A percentile compares a stretch with the other conserved stretches of the same genome.
These are phyloP conservation scores for Yponomeuta evonymella DNA, from an alignment of 2,888 invertebrate species.

Conservation along the genomic window DNA sequence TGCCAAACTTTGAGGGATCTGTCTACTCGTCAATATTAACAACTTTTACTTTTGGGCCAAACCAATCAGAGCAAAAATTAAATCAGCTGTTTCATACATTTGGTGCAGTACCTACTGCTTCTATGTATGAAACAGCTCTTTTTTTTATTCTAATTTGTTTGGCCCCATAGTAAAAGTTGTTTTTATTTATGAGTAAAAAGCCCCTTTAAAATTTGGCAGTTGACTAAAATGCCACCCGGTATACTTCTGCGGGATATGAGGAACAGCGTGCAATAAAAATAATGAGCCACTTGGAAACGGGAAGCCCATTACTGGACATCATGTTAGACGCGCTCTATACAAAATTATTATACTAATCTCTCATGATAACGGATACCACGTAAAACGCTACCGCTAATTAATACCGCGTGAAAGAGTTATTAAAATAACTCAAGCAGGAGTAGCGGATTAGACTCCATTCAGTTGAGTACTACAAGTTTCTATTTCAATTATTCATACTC, in stretches of 20 bases:
- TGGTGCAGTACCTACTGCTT: no score
- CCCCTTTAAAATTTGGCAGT: no score
- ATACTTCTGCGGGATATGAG: slow-evolving; percentile 16
- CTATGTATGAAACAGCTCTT: no score
- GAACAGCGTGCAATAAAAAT: slow-evolving; percentile 22
- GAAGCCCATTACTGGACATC: slow-evolving; percentile 26
- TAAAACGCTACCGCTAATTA: slow-evolving; percentile 11
- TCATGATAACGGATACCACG: slow-evolving; percentile 25
- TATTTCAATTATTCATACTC: slow-evolving; percentile 1
- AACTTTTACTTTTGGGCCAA: no score
- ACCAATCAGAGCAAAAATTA: no score
- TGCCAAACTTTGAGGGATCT: no score
- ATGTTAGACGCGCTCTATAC: slow-evolving; percentile 23
- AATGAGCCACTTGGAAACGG: slow-evolving; percentile 29
- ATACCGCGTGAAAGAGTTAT: slow-evolving; percentile 6
- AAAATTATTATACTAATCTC: slow-evolving; percentile 30
- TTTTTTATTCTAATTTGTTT: no score
- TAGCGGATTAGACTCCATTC: background rate
- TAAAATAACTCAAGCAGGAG: background rate
- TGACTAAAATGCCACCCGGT: no score
- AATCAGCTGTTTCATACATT: no score
- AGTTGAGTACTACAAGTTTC: background rate
- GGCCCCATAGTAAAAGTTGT: no score
- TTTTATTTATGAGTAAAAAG: no score
- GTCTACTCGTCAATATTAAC: no score